These are phyloP conservation scores for Pelecanus crispus DNA, from an alignment of 2,113 vertebrate species.

Conservation along the genomic window DNA sequence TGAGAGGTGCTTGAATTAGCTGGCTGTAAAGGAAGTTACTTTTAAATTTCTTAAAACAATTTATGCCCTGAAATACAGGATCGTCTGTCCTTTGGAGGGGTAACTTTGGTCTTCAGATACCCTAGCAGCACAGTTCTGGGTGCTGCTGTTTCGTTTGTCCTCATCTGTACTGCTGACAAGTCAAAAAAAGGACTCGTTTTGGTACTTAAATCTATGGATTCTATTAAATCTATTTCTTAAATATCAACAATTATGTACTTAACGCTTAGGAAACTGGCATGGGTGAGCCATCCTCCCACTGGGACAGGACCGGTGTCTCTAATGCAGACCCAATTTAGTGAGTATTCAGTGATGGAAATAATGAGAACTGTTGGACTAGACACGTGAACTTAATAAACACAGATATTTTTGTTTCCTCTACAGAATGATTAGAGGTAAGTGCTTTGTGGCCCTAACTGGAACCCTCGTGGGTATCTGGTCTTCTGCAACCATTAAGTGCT, in stretches of 20 bases:
- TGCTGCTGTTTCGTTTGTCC: background rate
- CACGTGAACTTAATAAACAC: background rate
- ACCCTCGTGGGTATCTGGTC: background rate
- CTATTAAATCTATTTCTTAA: background rate
- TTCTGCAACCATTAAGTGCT: background rate
- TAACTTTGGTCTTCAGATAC: background rate
- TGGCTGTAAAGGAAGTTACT: background rate
- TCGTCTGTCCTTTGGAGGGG: background rate
- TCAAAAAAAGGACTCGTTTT: background rate
- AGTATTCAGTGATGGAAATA: background rate
- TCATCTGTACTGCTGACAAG: background rate
- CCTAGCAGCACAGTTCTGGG: background rate
- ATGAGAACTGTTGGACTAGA: background rate
- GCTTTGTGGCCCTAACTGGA: background rate
- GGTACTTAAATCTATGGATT: background rate
- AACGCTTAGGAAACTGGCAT: background rate
- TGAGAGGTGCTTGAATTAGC: background rate
- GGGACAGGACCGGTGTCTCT: background rate
- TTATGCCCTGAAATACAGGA: background rate
- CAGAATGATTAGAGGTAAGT: no score
- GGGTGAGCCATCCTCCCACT: background rate
- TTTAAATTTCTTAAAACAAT: background rate
- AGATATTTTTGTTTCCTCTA: background rate
- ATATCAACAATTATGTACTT: background rate
- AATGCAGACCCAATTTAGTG: background rate